phyloP scores from a whole-genome alignment of 2,797 vertebrate species.

The Arvicola amphibius region DNA sequence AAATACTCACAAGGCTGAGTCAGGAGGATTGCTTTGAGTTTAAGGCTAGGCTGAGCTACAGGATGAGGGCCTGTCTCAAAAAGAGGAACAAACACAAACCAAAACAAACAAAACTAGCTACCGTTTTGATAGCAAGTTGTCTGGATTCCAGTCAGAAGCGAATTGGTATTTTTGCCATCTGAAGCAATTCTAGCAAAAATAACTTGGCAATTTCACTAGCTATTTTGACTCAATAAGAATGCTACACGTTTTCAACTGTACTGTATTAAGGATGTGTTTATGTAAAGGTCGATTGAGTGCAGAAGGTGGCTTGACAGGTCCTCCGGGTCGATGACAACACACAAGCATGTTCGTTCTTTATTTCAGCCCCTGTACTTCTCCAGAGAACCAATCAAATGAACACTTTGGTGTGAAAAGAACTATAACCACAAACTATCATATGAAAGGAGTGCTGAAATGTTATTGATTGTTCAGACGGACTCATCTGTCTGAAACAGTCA shows the following conservation, averaged over 20 bases:
- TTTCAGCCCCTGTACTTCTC: slow-evolving; percentile 6
- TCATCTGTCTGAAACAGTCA: slow-evolving; percentile 18
- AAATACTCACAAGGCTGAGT: background rate
- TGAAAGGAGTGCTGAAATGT: slow-evolving; percentile 1
- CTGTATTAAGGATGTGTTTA: background rate
- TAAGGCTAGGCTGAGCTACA: background rate
- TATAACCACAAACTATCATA: background rate
- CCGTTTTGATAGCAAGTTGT: background rate
- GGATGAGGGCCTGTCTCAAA: background rate
- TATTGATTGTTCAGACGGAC: slow-evolving; percentile 29
- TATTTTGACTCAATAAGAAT: background rate
- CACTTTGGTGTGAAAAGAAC: background rate
- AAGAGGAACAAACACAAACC: background rate
- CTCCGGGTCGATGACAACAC: background rate
- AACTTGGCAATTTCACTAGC: background rate
- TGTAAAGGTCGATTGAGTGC: background rate
- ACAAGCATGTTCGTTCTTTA: background rate
- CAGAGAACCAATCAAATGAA: slow-evolving; percentile 14
- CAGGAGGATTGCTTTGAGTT: background rate
- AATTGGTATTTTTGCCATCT: slow-evolving; percentile 8
- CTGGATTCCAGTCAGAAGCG: background rate
- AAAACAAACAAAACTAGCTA: background rate
- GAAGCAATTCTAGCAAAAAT: background rate
- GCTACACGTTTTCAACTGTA: background rate
- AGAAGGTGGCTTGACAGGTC: background rate